A percentile compares a stretch with the other conserved stretches of the same genome.
phyloP scores from a whole-genome alignment of 1,140 invertebrate genomes.

The Nasonia longicornis region DNA sequence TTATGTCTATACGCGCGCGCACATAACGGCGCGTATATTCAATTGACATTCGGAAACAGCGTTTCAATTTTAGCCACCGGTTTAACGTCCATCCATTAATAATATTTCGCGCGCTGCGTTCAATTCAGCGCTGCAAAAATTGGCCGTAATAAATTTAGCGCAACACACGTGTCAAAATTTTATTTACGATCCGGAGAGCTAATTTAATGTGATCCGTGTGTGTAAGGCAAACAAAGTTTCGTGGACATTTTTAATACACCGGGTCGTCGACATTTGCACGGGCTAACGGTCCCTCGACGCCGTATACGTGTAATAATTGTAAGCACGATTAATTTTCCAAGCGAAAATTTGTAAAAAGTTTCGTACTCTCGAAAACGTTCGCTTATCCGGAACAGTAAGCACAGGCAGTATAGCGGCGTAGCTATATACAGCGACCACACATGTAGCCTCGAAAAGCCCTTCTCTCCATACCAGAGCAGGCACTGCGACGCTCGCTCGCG shows the following conservation, averaged over 20 bases:
- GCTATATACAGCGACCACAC: conserved; percentile 5
- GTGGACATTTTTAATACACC: too few relatives aligned
- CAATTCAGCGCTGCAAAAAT: not conserved
- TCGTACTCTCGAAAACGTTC: not conserved
- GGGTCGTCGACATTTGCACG: too few relatives aligned
- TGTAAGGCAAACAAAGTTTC: not conserved
- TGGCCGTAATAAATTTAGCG: not conserved
- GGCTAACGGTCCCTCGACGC: too few relatives aligned
- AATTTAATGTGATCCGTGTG: not conserved
- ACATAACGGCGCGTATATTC: conserved; percentile 14
- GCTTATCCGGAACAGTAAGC: not conserved
- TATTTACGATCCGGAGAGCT: not conserved
- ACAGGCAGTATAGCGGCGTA: not conserved
- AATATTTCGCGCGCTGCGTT: not conserved
- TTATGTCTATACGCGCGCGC: not conserved
- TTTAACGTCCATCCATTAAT: conserved; percentile 34
- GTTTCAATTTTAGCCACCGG: conserved; percentile 29
- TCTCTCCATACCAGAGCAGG: not conserved
- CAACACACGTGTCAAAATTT: not conserved
- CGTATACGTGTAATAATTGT: too few relatives aligned
- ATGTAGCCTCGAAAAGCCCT: conserved; percentile 16
- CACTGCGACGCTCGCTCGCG: conserved; percentile 31
- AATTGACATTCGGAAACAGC: conserved; percentile 35
- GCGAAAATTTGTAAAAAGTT: too few relatives aligned
- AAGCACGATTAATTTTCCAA: not conserved